phyloP scores from a whole-genome alignment of 2,888 invertebrate species.

The Dolomedes plantarius region DNA sequence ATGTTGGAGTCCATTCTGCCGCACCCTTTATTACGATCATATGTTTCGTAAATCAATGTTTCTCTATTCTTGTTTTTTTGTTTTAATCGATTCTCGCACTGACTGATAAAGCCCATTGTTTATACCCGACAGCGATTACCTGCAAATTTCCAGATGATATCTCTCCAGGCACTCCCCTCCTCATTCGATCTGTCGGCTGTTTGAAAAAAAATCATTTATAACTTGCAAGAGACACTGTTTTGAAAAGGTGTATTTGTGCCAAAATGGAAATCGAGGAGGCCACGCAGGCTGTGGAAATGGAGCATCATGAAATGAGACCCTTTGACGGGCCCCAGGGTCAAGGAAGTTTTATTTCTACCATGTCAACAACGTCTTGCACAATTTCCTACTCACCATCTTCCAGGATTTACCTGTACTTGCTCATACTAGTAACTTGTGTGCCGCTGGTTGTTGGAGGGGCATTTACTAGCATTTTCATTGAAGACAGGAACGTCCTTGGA shows the following conservation, averaged over 20 bases:
- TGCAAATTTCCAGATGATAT: neutral
- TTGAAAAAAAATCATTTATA: too few species aligned
- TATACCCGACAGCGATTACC: neutral
- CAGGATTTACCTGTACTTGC: neutral
- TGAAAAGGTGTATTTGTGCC: neutral
- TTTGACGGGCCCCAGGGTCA: conserved; percentile 31
- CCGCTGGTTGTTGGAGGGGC: conserved; percentile 30
- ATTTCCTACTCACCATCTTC: conserved; percentile 33
- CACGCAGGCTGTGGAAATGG: conserved; percentile 36
- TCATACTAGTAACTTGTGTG: conserved; percentile 21
- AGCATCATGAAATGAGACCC: conserved; percentile 40
- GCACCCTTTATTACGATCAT: too few species aligned
- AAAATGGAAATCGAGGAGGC: conserved; percentile 38
- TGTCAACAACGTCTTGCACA: conserved; percentile 34
- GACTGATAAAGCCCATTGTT: neutral
- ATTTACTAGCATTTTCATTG: conserved; percentile 40
- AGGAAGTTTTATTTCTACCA: conserved; percentile 46
- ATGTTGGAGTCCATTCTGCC: too few species aligned
- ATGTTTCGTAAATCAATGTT: too few species aligned
- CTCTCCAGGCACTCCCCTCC: neutral
- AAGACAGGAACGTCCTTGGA: conserved; percentile 39
- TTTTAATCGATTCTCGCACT: too few species aligned
- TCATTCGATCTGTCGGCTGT: neutral
- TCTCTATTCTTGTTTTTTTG: too few species aligned
- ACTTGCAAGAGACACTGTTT: too few species aligned